These are phyloP conservation scores for Tapirus indicus DNA, from an alignment of 2,797 vertebrate genomes.

Conservation along the genomic window DNA sequence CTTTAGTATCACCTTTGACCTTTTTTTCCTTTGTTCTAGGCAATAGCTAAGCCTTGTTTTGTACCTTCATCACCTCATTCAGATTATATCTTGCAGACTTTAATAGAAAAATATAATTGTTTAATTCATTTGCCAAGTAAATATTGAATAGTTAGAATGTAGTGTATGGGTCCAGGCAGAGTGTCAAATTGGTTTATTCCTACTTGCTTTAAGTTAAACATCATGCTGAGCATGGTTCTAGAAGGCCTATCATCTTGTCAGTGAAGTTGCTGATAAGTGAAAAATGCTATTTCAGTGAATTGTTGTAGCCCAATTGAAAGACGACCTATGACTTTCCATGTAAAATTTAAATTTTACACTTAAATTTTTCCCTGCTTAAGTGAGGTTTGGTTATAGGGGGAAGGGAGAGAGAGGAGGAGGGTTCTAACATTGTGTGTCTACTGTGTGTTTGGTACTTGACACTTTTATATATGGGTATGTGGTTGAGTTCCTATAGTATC, in stretches of 20 bases:
- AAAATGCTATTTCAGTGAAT: neutral
- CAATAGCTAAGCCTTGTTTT: slow-evolving; percentile 30
- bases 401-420: neutral
- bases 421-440: neutral
- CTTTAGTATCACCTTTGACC: neutral
- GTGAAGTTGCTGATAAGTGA: slow-evolving; percentile 19
- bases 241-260: neutral
- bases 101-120: slow-evolving; percentile 4
- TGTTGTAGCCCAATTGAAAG: neutral
- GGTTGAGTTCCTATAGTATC: neutral
- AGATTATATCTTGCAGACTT: neutral
- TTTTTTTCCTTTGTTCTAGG: slow-evolving; percentile 2
- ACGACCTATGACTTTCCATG: neutral
- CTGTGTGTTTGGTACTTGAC: neutral
- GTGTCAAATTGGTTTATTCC: neutral
- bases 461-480: neutral
- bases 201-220: neutral
- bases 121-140: neutral
- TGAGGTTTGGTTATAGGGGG: neutral
- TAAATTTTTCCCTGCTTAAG: neutral
- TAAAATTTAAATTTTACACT: neutral
- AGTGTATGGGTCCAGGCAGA: neutral
- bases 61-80: neutral
- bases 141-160: neutral
- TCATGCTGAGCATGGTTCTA: neutral